Evolutionary conservation across 2,888 invertebrate species (phyloP).

Genomic region (Petrophora chlorosata): DNA sequence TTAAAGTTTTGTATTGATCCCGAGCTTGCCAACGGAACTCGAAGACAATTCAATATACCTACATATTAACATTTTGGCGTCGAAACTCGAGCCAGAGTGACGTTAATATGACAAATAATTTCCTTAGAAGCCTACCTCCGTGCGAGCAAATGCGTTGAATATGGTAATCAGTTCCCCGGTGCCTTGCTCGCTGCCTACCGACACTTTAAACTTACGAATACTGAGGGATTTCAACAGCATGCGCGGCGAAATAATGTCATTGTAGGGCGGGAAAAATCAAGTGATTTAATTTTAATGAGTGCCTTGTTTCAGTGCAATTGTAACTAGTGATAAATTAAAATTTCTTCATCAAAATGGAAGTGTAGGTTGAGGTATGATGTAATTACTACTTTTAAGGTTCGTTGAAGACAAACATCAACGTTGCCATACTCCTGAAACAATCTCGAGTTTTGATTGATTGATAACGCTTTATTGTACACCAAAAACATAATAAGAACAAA

Average conservation of each 20-base stretch:
- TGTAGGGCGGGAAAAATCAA: no score
- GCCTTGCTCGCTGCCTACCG: conserved; percentile 54
- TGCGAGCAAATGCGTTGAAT: conserved; percentile 71
- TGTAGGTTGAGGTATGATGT: no score
- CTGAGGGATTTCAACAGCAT: conserved; percentile 52
- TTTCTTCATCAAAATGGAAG: no score
- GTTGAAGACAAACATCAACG: no score
- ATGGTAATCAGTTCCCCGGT: conserved; percentile 77
- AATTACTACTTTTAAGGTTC: no score
- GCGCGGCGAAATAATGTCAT: conserved; percentile 26
- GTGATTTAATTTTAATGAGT: no score
- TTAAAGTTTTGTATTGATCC: conserved; percentile 28
- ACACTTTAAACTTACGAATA: conserved; percentile 66
- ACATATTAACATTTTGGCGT: conserved; percentile 70
- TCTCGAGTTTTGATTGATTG: no score
- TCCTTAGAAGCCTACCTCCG: conserved; percentile 70
- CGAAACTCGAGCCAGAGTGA: conserved; percentile 69
- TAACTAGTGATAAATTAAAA: no score
- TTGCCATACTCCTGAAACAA: no score
- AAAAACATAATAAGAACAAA: no score
- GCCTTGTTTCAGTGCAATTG: no score
- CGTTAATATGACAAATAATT: conserved; percentile 82
- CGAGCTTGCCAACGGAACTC: conserved; percentile 48
- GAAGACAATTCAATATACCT: conserved; percentile 76
- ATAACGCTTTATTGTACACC: no score